Evolutionary conservation across 2,113 vertebrate species (phyloP).

Genomic region (Oncorhynchus masou): DNA sequence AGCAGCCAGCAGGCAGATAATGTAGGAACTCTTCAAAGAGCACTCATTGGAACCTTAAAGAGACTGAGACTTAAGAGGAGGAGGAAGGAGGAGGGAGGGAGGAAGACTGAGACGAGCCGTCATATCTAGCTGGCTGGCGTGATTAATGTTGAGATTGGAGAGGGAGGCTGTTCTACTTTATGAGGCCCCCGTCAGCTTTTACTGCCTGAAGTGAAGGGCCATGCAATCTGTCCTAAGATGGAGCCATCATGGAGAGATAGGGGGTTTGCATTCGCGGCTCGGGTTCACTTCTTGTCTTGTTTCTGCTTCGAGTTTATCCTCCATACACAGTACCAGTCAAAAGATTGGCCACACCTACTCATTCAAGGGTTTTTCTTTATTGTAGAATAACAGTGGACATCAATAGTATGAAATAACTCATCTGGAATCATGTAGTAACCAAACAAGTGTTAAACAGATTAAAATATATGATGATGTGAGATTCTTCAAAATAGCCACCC

Average conservation of each 20-base stretch:
- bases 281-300: not conserved
- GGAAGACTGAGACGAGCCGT: not conserved
- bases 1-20: not conserved
- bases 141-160: not conserved
- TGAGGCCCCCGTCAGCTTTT: not conserved
- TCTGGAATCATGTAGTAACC: too few relatives aligned
- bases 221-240: not conserved
- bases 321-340: not conserved
- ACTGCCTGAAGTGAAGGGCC: not conserved
- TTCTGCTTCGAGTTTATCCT: not conserved
- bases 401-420: too few relatives aligned
- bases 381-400: too few relatives aligned
- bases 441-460: too few relatives aligned
- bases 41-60: not conserved
- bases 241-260: not conserved
- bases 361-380: too few relatives aligned
- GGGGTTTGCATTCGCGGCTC: not conserved
- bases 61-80: not conserved
- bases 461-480: too few relatives aligned
- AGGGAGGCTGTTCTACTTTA: not conserved
- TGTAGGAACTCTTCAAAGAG: not conserved
- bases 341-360: too few relatives aligned
- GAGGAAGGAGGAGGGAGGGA: not conserved
- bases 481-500: too few relatives aligned
- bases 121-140: not conserved